phyloP scores from a whole-genome alignment of 2,888 invertebrate genomes.

The Aphodius sticticus region DNA sequence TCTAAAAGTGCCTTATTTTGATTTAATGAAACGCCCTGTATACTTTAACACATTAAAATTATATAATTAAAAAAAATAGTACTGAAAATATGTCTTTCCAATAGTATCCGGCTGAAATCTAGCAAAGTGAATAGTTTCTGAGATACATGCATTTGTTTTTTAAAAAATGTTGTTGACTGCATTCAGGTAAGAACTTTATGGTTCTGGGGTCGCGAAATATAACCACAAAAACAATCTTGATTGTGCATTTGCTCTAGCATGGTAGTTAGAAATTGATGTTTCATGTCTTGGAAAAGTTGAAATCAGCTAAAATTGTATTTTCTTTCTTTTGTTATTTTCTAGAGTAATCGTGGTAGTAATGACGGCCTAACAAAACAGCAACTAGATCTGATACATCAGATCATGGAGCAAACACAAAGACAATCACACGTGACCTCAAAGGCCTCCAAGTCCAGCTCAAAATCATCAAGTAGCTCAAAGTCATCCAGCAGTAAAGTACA shows the following conservation, averaged over 20 bases:
- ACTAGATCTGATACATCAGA: constrained; percentile 78
- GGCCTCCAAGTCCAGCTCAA: constrained; percentile 50
- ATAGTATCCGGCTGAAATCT: no score
- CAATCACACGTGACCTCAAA: constrained; percentile 62
- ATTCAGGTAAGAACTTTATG: no score
- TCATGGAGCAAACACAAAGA: constrained; percentile 76
- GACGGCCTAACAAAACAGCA: constrained; percentile 77
- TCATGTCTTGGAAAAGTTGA: not conserved
- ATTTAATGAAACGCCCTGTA: no score
- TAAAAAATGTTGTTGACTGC: no score
- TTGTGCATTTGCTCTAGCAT: not conserved
- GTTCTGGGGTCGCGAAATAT: no score
- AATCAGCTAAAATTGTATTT: not conserved
- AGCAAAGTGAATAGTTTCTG: no score
- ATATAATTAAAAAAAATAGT: no score
- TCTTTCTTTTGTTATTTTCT: not conserved
- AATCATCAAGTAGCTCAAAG: constrained; percentile 49
- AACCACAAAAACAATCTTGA: no score
- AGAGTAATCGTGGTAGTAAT: constrained; percentile 60
- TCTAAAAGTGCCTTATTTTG: no score
- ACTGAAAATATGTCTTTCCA: no score
- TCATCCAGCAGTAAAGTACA: constrained; percentile 54
- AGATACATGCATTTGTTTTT: no score
- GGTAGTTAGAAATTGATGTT: not conserved
- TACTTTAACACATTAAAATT: no score